Percentiles rank a stretch among this genome's conserved stretches.
These are phyloP conservation scores for Eleutherodactylus coqui DNA, from an alignment of 2,797 vertebrate genomes.

Conservation along the genomic window DNA sequence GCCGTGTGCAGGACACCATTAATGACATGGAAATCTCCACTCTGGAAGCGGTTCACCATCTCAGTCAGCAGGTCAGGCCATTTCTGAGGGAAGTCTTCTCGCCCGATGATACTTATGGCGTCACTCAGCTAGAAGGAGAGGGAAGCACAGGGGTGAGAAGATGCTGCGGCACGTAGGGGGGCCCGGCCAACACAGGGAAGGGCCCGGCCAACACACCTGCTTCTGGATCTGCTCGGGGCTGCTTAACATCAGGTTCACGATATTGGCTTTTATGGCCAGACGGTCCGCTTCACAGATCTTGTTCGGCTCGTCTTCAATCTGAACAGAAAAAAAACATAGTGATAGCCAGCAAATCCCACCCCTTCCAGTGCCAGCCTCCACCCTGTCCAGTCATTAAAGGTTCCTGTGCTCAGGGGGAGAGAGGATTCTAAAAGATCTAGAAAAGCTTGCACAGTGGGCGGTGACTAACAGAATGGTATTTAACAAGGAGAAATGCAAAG, in stretches of 20 bases:
- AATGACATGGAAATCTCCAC: slow-evolving; percentile 97
- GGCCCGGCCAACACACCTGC: too few species aligned
- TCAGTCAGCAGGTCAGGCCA: slow-evolving; percentile 97
- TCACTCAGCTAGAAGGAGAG: slow-evolving; percentile 85
- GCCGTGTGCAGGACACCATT: slow-evolving; percentile 96
- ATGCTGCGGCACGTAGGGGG: too few species aligned
- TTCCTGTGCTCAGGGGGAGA: too few species aligned
- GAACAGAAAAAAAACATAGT: slow-evolving; percentile 65
- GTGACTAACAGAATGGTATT: too few species aligned
- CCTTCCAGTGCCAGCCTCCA: background rate
- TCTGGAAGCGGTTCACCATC: slow-evolving; percentile 97
- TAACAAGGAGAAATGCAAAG: too few species aligned
- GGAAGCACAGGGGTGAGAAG: background rate
- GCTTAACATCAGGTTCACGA: slow-evolving; percentile 96
- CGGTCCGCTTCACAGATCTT: slow-evolving; percentile 94
- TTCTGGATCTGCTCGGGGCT: slow-evolving; percentile 99
- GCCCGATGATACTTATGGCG: slow-evolving; percentile 96
- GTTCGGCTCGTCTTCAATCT: slow-evolving; percentile 95
- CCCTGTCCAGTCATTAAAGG: background rate
- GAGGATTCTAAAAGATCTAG: too few species aligned
- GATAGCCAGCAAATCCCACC: background rate
- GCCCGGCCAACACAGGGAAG: too few species aligned
- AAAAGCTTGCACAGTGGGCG: too few species aligned
- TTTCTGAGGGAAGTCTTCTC: slow-evolving; percentile 97
- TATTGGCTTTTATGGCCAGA: slow-evolving; percentile 95